These are phyloP conservation scores for Colistium nudipinnis DNA, from an alignment of 2,113 vertebrate genomes.

Conservation along the genomic window DNA sequence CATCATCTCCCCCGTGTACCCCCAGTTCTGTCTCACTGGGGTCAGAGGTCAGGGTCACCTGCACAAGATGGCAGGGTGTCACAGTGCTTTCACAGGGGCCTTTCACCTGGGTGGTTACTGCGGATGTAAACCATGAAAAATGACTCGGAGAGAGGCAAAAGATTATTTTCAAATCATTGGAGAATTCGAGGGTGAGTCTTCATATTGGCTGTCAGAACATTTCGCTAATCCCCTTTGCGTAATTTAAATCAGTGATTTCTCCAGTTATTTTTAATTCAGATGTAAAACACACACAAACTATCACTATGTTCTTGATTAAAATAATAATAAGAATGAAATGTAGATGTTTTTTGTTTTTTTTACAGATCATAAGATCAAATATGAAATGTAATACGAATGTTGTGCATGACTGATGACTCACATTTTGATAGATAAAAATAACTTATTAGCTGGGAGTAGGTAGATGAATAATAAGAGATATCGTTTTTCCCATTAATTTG, in stretches of 20 bases:
- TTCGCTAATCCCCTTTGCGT: not conserved
- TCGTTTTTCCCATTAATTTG: too few relatives aligned
- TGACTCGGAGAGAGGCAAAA: not conserved
- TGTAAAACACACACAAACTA: not conserved
- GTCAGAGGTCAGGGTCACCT: constrained; percentile 68
- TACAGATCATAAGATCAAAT: not conserved
- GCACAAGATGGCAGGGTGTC: not conserved
- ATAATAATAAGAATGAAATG: not conserved
- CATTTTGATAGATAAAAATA: not conserved
- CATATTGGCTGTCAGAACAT: not conserved
- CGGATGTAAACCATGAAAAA: not conserved
- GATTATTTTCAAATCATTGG: not conserved
- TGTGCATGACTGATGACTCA: not conserved
- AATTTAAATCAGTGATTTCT: not conserved
- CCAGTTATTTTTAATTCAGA: not conserved
- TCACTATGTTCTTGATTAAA: not conserved
- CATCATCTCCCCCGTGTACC: not conserved
- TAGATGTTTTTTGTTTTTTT: rapidly evolving
- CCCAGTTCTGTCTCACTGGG: not conserved
- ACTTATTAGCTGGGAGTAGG: too few relatives aligned
- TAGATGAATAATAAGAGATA: too few relatives aligned
- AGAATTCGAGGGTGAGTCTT: not conserved
- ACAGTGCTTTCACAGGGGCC: too few relatives aligned
- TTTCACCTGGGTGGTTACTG: not conserved
- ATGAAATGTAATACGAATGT: too few relatives aligned